Percentiles rank a stretch among this genome's conserved stretches.
Conservation (phyloP, 2,113 vertebrate species). For the Rattus norvegicus region GRCr8 NC_086024.1:88078001-88078500, state of each 20-base stretch:
- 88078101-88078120: background rate
- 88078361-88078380: slow-evolving; percentile 54
- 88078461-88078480: background rate
- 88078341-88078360: slow-evolving; percentile 31
- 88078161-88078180: background rate
- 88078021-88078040: background rate
- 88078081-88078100: background rate
- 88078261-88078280: slow-evolving; percentile 31
- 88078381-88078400: slow-evolving; percentile 53
- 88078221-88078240: background rate
- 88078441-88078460: slow-evolving; percentile 46
- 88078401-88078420: background rate
- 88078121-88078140: background rate
- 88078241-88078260: background rate
- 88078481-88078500: slow-evolving; percentile 59
- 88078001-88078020: background rate
- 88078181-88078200: background rate
- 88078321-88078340: background rate
- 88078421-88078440: slow-evolving; percentile 13
- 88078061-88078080: background rate
- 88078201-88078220: background rate
- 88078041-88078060: background rate
- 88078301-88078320: background rate
- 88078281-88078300: slow-evolving; percentile 19
- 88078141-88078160: background rate